Evolutionary conservation across 2,888 invertebrate genomes (phyloP).

Genomic region (Geotrupes spiniger): DNA sequence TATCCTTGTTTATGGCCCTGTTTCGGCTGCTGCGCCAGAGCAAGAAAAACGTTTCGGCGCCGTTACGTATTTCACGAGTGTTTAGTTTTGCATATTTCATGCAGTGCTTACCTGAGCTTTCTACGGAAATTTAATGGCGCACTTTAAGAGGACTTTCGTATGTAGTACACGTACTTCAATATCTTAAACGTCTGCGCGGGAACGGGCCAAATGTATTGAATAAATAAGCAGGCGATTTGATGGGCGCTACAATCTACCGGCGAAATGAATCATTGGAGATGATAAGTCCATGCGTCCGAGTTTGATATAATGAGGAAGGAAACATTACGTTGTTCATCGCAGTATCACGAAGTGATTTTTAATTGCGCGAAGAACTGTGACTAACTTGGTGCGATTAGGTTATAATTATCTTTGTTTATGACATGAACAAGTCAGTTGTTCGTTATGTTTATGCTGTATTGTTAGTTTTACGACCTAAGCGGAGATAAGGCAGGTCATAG

Average conservation of each 20-base stretch:
- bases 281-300: no score
- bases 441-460: no score
- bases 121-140: conserved; percentile 28
- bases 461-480: no score
- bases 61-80: conserved; percentile 2
- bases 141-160: conserved; percentile 25
- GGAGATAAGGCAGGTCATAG: no score
- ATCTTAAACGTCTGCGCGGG: conserved; percentile 15
- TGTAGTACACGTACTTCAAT: conserved; percentile 24
- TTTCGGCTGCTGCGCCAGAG: background rate
- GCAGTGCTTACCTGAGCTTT: conserved; percentile 29
- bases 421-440: no score
- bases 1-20: conserved; percentile 1
- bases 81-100: conserved; percentile 30
- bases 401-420: no score
- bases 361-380: background rate
- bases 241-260: no score
- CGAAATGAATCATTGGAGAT: no score
- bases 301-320: conserved; percentile 2
- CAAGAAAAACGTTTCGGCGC: background rate
- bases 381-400: no score
- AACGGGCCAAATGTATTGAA: no score
- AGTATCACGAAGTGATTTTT: background rate
- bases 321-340: background rate
- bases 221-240: no score